Base-by-base conservation (phyloP, 1,140 invertebrate genomes). In the Latrodectus geometricus region DNA sequence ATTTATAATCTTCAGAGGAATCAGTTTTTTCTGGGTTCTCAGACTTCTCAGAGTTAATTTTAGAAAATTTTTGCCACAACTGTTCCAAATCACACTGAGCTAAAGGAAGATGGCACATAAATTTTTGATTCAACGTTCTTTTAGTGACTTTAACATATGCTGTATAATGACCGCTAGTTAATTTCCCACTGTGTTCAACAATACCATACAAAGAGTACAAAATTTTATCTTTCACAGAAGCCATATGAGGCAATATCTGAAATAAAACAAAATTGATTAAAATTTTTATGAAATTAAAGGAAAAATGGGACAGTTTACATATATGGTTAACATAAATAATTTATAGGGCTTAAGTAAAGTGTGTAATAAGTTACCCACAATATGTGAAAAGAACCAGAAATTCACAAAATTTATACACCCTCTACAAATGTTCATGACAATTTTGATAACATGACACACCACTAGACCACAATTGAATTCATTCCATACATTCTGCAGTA, bases 131-230 rank as follows among this genome's bases (percentile, higher is more conserved):
- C 87, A 75, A n/a, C 89, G 89, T 7, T 89, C 88, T 90, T 17
- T 90, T 88, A 9, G 92, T 89, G 0, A 91, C 90, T 89, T 92
- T 92, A 9, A 94, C 96, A 90, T 97, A 99, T 9, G 97, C 97
- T n/a, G 97, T 95, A 90, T 99, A 99, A 91, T 99, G 98, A 7
- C 98, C 98, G 74, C 96, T 95, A 89, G 95, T 94, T 88, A 98
- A 93, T 17, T 94, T 94, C 5, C 98, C 98, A 84, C 94, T 95
- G 90, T 99, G 98, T 90, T 97, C 97, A 17, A 99, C 97, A 9
- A 99, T 94, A 7, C 97, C 98, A 90, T 98, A 99, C 21, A 99
- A 92, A 0, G 96, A 95, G 91, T 99, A 99, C 23, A 97, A 90
- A 11, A 97, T 92, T 90, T 95, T 92, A 75, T 92, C 93, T 90